Evolutionary conservation across 2,888 invertebrate genomes (phyloP), one percentile per base, ranked within the genome.

Genomic region (Alsophila aescularia): DNA sequence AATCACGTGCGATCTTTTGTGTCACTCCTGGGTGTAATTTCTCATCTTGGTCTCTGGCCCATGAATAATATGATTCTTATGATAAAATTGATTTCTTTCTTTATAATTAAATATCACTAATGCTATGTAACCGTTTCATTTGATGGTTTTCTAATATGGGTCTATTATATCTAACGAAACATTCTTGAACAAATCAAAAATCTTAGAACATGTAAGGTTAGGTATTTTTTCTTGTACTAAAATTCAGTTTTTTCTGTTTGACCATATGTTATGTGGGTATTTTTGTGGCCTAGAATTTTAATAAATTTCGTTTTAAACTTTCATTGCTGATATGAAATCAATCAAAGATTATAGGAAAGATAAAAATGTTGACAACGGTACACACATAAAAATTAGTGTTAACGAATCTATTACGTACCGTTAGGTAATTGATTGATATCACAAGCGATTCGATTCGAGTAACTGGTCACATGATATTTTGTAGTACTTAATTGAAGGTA

Each of bases 371-470:
- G 1, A 18, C 42, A 49, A 48, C 43, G 39, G 42, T 53, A 40
- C 15, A 35, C 14, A 10, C 12, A n/a, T 31, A 13, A 13, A 51
- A 21, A 16, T 24, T 16, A 15, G 8, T 37, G 21, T 13, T 39
- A 32, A 36, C 36, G 1, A 51, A n/a, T 40, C 32, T 52, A 44
- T 48, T 48, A 48, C 24, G 37, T 15, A 8, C 53, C 41, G 53
- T 48, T 53, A 53, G 24, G 8, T 32, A 15, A 53, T 48, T 42
- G 27, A 41, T 48, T 53, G 8, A 37, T 35, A 47, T 52, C 24
- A 44, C 34, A 52, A 16, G 34, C 16, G 18, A 31, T 43, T 21
- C 7, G 32, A 32, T 32, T 6, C 12, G 32, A n/a, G 29, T 10
- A 29, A 29, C 24, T n/a, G 29, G 2, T 3, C 1, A 12, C 3